These are phyloP conservation scores for Peromyscus attwateri DNA, from an alignment of 2,797 vertebrate species.

Conservation along the genomic window DNA sequence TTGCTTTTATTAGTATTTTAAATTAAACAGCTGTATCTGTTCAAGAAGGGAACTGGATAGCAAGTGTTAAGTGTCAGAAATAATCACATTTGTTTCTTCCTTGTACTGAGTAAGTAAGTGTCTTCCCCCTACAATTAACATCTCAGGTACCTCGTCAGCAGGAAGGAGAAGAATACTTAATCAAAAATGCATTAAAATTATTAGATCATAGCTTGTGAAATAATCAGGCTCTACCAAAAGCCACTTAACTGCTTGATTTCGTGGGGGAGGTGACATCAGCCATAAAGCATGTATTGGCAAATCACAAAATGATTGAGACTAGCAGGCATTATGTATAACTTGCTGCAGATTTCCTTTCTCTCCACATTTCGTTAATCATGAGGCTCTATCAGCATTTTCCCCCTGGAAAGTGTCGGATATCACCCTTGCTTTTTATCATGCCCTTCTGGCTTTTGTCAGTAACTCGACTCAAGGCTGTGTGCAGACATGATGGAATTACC, in stretches of 20 bases:
- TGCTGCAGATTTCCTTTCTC: conserved; percentile 70
- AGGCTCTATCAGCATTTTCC: conserved; percentile 48
- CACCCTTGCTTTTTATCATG: conserved; percentile 56
- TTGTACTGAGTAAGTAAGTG: conserved; percentile 63
- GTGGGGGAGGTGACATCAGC: conserved; percentile 33
- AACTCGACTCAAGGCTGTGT: conserved; percentile 46
- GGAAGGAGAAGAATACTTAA: conserved; percentile 80
- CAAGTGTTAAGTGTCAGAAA: conserved; percentile 75
- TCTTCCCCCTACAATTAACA: conserved; percentile 77
- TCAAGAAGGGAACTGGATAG: conserved; percentile 70
- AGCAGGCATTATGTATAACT: conserved; percentile 65
- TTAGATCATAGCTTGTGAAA: conserved; percentile 77
- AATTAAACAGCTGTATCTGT: conserved; percentile 66
- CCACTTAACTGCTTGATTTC: conserved; percentile 74
- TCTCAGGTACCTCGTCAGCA: conserved; percentile 77
- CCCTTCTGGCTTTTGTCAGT: conserved; percentile 68
- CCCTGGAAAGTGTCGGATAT: conserved; percentile 39
- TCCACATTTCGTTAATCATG: conserved; percentile 58
- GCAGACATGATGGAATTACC: conserved; percentile 62
- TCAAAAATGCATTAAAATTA: conserved; percentile 77
- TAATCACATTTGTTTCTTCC: conserved; percentile 82
- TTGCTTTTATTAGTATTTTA: conserved; percentile 75
- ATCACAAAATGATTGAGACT: conserved; percentile 65
- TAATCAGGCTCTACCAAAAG: conserved; percentile 76
- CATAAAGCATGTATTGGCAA: conserved; percentile 68